Percentiles rank a stretch among this genome's conserved stretches.
Evolutionary conservation across 2,113 vertebrate genomes (phyloP).

Genomic region (Bombycilla garrulus): DNA sequence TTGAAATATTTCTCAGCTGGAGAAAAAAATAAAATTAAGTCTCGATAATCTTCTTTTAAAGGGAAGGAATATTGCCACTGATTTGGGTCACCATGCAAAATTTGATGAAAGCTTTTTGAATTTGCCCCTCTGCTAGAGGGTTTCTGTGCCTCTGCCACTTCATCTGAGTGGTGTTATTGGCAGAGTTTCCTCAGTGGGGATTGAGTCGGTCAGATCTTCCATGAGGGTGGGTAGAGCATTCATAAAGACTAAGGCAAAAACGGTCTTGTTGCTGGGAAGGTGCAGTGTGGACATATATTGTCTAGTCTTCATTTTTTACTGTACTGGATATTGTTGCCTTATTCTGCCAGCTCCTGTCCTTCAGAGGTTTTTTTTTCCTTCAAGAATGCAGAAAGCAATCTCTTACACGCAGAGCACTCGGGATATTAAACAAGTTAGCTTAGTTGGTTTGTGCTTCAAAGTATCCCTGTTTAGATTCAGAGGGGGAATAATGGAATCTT

Average conservation of each 20-base stretch:
- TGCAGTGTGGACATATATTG: neutral
- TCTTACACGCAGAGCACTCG: slow-evolving; percentile 8
- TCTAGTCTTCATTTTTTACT: neutral
- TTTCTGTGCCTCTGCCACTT: neutral
- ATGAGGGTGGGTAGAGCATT: accelerated
- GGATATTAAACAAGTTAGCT: neutral
- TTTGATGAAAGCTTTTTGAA: neutral
- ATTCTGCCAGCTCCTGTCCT: neutral
- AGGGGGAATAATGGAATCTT: slow-evolving; percentile 43
- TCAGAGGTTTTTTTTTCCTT: neutral
- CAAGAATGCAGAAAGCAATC: neutral
- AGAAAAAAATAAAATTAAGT: neutral
- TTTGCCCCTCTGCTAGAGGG: neutral
- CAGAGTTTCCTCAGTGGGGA: neutral
- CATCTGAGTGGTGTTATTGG: accelerated
- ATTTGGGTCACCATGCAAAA: neutral
- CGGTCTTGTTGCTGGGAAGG: neutral
- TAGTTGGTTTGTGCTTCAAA: slow-evolving; percentile 15
- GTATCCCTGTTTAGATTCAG: slow-evolving; percentile 34
- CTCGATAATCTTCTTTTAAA: neutral
- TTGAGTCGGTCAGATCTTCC: neutral
- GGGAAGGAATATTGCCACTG: neutral
- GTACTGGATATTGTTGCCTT: neutral
- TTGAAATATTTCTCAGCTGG: neutral
- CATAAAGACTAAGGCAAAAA: neutral